Base-by-base conservation (phyloP, 2,113 vertebrate species). In the Procavia capensis region DNA sequence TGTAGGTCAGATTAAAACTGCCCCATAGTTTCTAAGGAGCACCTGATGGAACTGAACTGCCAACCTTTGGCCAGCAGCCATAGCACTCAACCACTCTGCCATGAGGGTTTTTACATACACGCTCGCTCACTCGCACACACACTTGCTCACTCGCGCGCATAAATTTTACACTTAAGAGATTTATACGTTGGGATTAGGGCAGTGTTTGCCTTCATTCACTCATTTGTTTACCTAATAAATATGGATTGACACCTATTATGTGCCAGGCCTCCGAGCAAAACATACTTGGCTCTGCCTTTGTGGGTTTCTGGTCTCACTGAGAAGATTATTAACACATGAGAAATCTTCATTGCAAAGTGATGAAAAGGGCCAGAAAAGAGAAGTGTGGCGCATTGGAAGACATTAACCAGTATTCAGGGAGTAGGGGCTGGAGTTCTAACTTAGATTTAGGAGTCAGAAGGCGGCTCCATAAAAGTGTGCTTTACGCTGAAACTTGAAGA, bases 341-440 rank as follows among this genome's bases (percentile, higher is more conserved):
- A 84, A 63, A n/a, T 72, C 50, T 63, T 54, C 41, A 29, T 10
- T 79, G 27, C 29, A 31, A 31, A 31, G 39, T n/a, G 24, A 47
- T 16, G 41, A 45, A 59, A 50, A 36, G 72, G 24, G 9, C 29
- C 61, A 34, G 4, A 6, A 70, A 59, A 25, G 36, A 20, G 19
- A 84, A 39, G 72, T 10, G 2, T 29, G 41, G 50, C 16, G 41
- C n/a, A 29, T 8, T n/a, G 14, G 63, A 63, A 45, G 59, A 11
- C 70, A 45, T 39, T 3, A 19, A 74, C 17, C 6, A 14, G 7
- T 0, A 72, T 4, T 39, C 5, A 1, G 3, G 6, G 19, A 45
- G 14, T 2, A 9, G 68, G n/a, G 31, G 27, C 10, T 61, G 13
- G 36, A 13, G 43, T n/a, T 19, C 24, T 31, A 17, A 20, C n/a